These are phyloP conservation scores for Callithrix jacchus DNA, from an alignment of 2,113 vertebrate species.

Conservation along the genomic window DNA sequence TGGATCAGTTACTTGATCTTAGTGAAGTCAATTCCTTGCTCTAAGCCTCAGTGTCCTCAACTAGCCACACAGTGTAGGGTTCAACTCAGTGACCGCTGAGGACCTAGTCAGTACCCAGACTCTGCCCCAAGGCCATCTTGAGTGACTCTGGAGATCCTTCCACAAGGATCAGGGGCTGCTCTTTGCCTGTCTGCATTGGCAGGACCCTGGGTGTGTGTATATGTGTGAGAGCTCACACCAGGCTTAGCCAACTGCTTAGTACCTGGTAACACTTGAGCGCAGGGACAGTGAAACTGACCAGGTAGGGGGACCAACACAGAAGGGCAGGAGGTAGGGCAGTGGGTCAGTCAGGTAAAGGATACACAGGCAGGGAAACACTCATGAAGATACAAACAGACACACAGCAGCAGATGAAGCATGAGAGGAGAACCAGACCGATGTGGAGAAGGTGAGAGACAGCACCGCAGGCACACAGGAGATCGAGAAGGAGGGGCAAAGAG, in stretches of 20 bases:
- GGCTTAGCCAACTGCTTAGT: not conserved
- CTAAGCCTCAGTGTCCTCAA: not conserved
- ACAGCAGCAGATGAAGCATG: not conserved
- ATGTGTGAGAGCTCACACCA: not conserved
- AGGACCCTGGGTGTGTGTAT: not conserved
- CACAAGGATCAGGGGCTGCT: not conserved
- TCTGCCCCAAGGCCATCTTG: not conserved
- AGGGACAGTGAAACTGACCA: not conserved
- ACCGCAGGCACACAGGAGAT: not conserved
- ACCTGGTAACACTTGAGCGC: not conserved
- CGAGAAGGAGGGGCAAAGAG: fast-evolving
- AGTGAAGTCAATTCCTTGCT: not conserved
- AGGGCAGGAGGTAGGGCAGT: not conserved
- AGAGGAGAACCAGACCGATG: not conserved
- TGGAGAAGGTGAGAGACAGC: not conserved
- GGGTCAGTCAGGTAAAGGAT: not conserved
- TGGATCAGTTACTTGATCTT: not conserved
- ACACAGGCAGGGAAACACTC: not conserved
- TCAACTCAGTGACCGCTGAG: not conserved
- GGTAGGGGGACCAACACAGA: too few species aligned
- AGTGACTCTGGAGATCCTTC: not conserved
- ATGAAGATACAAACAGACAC: not conserved
- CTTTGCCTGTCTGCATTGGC: not conserved
- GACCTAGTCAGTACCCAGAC: not conserved
- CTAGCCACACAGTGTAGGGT: not conserved